Percentiles rank a stretch among this genome's conserved stretches.
Evolutionary conservation across 2,888 invertebrate species (phyloP).

Genomic region (Phortica magna): DNA sequence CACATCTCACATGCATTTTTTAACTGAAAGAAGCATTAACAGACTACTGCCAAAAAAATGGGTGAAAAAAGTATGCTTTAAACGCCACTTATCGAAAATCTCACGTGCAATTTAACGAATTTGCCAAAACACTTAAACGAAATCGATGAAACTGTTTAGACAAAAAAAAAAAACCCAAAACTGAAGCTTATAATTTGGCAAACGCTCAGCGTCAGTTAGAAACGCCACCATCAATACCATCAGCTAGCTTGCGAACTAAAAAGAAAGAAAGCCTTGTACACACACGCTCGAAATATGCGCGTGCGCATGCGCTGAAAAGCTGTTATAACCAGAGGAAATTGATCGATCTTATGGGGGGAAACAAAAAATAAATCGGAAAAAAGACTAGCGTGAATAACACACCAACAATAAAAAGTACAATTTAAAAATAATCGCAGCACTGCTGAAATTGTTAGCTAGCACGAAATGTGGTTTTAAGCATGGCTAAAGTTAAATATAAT

Average conservation of each 20-base stretch:
- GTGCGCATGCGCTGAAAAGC: constrained; percentile 60
- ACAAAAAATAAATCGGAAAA: neutral
- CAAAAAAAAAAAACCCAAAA: constrained; percentile 31
- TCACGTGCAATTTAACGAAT: constrained; percentile 64
- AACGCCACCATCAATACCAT: constrained; percentile 9
- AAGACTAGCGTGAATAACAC: neutral
- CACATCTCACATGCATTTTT: too few relatives aligned
- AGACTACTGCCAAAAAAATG: too few relatives aligned
- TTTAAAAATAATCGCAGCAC: constrained; percentile 50
- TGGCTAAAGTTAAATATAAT: constrained; percentile 59
- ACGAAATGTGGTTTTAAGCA: constrained; percentile 55
- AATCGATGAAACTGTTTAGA: constrained; percentile 3
- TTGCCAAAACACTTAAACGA: constrained; percentile 59
- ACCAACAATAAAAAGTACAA: neutral
- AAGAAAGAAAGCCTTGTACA: neutral
- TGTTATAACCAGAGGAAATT: constrained; percentile 48
- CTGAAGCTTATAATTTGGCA: constrained; percentile 51
- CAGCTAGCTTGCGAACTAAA: neutral
- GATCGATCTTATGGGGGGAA: constrained; percentile 2
- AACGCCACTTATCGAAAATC: constrained; percentile 58
- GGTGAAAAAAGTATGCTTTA: neutral
- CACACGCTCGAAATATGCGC: constrained; percentile 57
- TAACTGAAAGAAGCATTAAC: too few relatives aligned
- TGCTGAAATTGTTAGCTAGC: constrained; percentile 60
- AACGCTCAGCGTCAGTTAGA: neutral